Base-by-base conservation (phyloP, 2,113 vertebrate genomes). In the Nesoenas mayeri region DNA sequence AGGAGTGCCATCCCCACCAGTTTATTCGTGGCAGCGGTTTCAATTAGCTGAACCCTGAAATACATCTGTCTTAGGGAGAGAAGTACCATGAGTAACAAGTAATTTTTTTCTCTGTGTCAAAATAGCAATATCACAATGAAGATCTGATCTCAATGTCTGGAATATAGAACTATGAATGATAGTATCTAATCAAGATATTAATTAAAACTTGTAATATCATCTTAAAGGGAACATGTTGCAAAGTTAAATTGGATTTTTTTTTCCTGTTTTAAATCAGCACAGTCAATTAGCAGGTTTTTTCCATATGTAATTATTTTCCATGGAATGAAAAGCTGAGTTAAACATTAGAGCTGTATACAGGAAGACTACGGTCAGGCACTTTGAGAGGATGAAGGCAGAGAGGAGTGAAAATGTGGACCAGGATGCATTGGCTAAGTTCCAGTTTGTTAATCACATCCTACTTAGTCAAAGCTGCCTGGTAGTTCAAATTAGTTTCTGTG, bases 181-280 rank as follows among this genome's bases (percentile, higher is more conserved):
- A 93, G 54, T 80, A 47, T 79, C 79, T 93, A 94, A 96, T 95
- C 89, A 91, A 93, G 91, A 91, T 95, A 95, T 96, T 96, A 96
- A 96, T 96, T 96, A 96, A 96, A 96, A 95, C 60, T 79, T 95
- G 91, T 91, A 93, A 93, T 94, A 92, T 77, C 78, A 82, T 91
- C 81, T 93, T 87, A 95, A 86, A 79, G 72, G 91, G 73, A 93
- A 93, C 79, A 82, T 12, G 6, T 79, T 93, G 31, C 56, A 44
- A 75, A 93, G 62, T 91, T 93, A 95, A 94, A 96, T 88, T 93
- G 85, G 72, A 95, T 77, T 90, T 83, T 89, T 89, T 89, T 82
- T 31, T 0, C 5, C 22, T 65, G 56, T 96, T 91, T 95, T 90
- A 95, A 96, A 96, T 96, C 96, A 96, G 85, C 87, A 96, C 56